phyloP scores from a whole-genome alignment of 2,113 vertebrate genomes.

The Pycnonotus jocosus region DNA sequence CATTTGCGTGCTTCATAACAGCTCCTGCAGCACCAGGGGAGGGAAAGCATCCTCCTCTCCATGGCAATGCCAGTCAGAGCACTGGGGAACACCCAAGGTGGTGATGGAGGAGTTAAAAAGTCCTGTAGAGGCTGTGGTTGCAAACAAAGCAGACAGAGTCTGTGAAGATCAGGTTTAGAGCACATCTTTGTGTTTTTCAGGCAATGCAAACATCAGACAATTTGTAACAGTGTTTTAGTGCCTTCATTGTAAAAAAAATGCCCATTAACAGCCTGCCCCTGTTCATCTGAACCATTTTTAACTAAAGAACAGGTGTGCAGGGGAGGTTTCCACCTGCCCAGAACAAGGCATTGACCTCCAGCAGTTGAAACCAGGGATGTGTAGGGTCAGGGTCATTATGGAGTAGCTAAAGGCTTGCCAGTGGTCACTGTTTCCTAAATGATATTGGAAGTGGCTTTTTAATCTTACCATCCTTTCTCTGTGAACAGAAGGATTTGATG shows the following conservation, averaged over 20 bases:
- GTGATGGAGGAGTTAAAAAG: background rate
- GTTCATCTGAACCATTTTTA: background rate
- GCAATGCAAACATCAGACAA: too few relatives aligned
- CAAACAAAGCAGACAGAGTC: background rate
- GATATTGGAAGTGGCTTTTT: background rate
- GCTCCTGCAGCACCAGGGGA: background rate
- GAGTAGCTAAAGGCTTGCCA: background rate
- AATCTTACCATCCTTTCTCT: background rate
- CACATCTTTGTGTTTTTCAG: background rate
- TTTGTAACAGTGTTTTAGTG: background rate
- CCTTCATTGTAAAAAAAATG: background rate
- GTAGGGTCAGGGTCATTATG: background rate
- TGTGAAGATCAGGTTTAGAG: background rate
- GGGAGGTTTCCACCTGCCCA: background rate
- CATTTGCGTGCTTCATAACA: accelerated
- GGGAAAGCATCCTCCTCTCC: background rate
- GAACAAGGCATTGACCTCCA: background rate
- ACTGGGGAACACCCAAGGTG: background rate
- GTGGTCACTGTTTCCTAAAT: background rate
- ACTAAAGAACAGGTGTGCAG: background rate
- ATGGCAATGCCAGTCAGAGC: background rate
- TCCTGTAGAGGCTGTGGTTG: background rate
- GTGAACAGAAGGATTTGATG: background rate
- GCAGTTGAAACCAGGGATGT: background rate
- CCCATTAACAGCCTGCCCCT: background rate